Conservation (phyloP, 2,888 invertebrate species). For the Rhimphoctona megacephalus region DNA sequence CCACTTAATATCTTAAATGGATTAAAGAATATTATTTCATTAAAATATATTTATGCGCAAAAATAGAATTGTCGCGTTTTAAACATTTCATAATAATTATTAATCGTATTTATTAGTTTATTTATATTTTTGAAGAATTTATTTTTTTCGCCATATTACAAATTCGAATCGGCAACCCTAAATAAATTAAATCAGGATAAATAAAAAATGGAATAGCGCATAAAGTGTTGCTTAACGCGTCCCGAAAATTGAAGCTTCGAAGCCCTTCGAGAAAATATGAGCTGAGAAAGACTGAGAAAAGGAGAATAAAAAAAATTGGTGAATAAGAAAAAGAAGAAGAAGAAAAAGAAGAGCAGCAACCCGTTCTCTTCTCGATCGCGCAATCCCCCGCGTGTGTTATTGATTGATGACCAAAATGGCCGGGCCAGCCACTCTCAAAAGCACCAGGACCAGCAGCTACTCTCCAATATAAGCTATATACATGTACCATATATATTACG, state of each 20-base stretch:
- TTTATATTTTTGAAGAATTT: not conserved
- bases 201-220: not conserved
- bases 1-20: conserved; percentile 74
- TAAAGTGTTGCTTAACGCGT: conserved; percentile 5
- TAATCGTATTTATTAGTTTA: not conserved
- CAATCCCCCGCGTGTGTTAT: conserved; percentile 62
- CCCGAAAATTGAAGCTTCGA: conserved; percentile 20
- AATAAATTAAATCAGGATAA: not conserved
- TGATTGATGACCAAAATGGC: conserved; percentile 65
- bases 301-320: not conserved
- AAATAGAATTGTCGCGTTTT: not conserved
- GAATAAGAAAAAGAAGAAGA: conserved; percentile 25
- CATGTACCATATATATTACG: not conserved
- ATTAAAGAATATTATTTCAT: conserved; percentile 51
- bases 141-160: not conserved
- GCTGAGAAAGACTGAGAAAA: not conserved
- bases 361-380: conserved; percentile 51
- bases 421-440: conserved; percentile 40
- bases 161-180: not conserved
- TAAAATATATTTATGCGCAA: not conserved
- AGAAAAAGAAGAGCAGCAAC: conserved; percentile 32
- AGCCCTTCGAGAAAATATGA: conserved; percentile 33
- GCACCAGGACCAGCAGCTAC: conserved; percentile 32
- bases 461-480: conserved; percentile 36
- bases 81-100: not conserved